These are phyloP conservation scores for Callipepla squamata DNA, from an alignment of 2,113 vertebrate genomes.

Conservation along the genomic window DNA sequence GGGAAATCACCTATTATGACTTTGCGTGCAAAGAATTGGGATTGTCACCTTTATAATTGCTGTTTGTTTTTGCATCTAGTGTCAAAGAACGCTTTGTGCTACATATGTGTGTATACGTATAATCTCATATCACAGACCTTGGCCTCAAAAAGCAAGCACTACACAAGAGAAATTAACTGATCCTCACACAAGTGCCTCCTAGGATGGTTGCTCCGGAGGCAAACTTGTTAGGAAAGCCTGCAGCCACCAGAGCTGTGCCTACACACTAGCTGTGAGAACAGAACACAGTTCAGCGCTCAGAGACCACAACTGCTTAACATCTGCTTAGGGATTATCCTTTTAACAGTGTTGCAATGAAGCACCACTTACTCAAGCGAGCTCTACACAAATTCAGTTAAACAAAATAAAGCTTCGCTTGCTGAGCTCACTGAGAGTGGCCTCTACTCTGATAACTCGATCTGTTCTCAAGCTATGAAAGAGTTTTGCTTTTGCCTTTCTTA, in stretches of 20 bases:
- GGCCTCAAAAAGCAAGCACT: background rate
- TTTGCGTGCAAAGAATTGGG: background rate
- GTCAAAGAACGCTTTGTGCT: background rate
- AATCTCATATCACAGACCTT: background rate
- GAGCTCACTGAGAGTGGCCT: background rate
- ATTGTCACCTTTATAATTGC: background rate
- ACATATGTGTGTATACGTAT: background rate
- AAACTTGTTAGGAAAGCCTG: background rate
- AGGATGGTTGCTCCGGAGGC: background rate
- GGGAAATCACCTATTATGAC: background rate
- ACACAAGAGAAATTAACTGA: background rate
- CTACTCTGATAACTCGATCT: background rate
- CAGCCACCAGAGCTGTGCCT: background rate
- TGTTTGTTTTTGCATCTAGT: background rate
- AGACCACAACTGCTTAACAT: background rate
- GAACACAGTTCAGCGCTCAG: background rate
- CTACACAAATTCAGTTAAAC: background rate
- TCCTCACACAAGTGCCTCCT: background rate
- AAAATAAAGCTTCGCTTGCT: background rate
- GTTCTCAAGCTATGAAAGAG: background rate
- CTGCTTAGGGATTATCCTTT: background rate
- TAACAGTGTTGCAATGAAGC: background rate
- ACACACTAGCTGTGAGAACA: background rate
- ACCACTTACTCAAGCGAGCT: background rate
- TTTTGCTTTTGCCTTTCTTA: background rate